phyloP scores from a whole-genome alignment of 2,113 vertebrate species.

The Paramormyrops kingsleyae region DNA sequence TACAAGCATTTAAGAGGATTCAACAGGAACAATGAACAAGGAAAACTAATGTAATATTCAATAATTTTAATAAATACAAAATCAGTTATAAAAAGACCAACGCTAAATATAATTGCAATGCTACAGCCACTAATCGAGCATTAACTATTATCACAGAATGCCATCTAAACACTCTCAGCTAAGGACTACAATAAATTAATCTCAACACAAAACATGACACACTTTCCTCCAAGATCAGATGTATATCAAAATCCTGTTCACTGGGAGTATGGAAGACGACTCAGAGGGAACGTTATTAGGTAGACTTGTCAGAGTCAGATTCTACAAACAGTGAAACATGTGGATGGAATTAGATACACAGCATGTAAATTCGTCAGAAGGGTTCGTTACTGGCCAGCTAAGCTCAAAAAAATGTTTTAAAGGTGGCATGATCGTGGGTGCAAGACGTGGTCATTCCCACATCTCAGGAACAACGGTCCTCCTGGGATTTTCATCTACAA shows the following conservation, averaged over 20 bases:
- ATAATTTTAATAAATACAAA: background rate
- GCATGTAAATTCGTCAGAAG: background rate
- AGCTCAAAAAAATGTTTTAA: background rate
- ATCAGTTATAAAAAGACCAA: background rate
- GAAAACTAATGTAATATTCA: background rate
- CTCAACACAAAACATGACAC: background rate
- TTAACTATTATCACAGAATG: background rate
- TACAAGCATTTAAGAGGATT: background rate
- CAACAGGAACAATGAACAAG: background rate
- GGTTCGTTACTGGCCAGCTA: background rate
- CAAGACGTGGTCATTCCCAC: background rate
- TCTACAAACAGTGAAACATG: background rate
- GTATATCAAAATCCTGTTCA: background rate
- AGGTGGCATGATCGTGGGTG: background rate
- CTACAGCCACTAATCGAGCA: background rate
- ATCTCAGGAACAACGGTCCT: background rate
- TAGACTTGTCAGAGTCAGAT: background rate
- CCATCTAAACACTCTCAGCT: background rate
- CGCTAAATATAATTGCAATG: background rate
- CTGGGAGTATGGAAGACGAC: background rate
- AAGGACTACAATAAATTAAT: background rate
- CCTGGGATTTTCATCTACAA: background rate
- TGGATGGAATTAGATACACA: background rate
- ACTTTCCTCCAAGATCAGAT: background rate
- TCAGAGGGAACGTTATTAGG: background rate